Conservation (phyloP, 2,113 vertebrate genomes). For the Cololabis saira region DNA sequence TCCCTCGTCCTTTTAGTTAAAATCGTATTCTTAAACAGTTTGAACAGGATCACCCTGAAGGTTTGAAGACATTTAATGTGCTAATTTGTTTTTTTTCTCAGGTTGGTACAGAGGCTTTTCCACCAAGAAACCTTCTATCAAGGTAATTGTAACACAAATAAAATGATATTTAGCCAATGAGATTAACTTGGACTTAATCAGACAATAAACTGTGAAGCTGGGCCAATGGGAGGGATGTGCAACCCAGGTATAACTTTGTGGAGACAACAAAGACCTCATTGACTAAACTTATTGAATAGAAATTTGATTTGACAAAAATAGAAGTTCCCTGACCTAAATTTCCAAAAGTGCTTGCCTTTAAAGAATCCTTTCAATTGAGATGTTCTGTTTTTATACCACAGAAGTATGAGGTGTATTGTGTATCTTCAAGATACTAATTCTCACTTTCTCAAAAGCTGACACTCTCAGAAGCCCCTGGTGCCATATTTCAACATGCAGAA, state of each 20-base stretch:
- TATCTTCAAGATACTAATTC: background rate
- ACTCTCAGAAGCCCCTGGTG: background rate
- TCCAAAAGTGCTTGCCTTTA: conserved; percentile 27
- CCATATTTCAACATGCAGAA: background rate
- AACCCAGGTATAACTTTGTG: conserved; percentile 55
- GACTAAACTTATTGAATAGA: conserved; percentile 41
- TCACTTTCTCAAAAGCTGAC: background rate
- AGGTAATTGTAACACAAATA: conserved; percentile 68
- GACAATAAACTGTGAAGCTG: background rate
- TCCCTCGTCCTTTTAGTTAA: no score
- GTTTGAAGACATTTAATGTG: conserved; percentile 4
- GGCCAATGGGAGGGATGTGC: conserved; percentile 27
- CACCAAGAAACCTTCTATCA: conserved; percentile 81
- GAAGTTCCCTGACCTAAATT: conserved; percentile 50
- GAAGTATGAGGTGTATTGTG: background rate
- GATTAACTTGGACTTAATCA: background rate
- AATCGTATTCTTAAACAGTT: background rate
- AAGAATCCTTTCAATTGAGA: conserved; percentile 10
- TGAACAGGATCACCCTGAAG: background rate
- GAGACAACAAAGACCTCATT: conserved; percentile 45
- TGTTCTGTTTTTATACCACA: background rate
- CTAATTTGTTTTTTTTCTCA: conserved; percentile 46
- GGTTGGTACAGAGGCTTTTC: conserved; percentile 85
- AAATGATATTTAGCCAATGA: background rate
- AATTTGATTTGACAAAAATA: conserved; percentile 56